phyloP scores from a whole-genome alignment of 2,113 vertebrate species.

The Lagopus muta region DNA sequence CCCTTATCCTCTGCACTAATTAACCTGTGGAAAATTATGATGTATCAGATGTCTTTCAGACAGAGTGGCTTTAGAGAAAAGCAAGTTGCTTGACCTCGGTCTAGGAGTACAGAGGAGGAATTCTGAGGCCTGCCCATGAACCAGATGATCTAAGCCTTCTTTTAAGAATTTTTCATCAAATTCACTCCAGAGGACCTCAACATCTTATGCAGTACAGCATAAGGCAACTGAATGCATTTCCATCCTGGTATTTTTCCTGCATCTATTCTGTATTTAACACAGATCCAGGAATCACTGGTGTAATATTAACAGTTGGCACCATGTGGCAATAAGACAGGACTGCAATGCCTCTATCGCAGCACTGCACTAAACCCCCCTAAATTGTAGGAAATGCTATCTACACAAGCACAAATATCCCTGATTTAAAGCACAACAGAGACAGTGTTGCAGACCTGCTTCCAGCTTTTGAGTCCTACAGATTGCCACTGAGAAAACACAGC shows the following conservation, averaged over 20 bases:
- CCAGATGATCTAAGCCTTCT: neutral
- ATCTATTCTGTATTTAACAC: neutral
- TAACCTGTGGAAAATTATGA: neutral
- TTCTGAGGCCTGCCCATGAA: neutral
- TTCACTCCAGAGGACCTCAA: neutral
- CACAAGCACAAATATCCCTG: neutral
- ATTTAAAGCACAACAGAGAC: neutral
- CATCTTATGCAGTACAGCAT: neutral
- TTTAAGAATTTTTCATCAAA: neutral
- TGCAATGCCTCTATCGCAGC: neutral
- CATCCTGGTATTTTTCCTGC: neutral
- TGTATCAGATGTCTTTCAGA: neutral
- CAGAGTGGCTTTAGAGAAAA: neutral
- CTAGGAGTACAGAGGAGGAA: neutral
- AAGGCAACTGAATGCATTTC: neutral
- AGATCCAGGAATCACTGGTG: neutral
- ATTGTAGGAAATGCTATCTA: neutral
- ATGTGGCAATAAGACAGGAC: neutral
- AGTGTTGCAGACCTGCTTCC: neutral
- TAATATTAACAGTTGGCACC: neutral
- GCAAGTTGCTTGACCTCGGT: neutral
- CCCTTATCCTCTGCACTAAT: too few species aligned
- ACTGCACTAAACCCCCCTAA: neutral
- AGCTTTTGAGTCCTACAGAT: neutral
- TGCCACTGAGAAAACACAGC: rapidly evolving